A percentile compares a stretch with the other conserved stretches of the same genome.
Conservation (phyloP, 2,888 invertebrate genomes). For the Ernsta delagoae region DNA sequence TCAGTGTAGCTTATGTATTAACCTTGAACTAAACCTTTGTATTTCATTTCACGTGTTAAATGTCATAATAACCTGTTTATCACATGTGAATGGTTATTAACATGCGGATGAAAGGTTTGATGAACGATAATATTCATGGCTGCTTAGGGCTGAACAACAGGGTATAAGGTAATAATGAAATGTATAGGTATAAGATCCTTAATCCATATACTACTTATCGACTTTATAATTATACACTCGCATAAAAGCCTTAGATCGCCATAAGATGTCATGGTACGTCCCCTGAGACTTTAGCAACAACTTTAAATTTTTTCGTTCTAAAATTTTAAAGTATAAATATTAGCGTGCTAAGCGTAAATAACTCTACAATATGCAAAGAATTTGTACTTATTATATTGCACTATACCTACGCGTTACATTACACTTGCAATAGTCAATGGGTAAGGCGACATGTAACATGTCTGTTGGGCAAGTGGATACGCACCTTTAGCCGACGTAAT, state of each 20-base stretch:
- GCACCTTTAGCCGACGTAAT: slow-evolving; percentile 13
- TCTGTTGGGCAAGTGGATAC: slow-evolving; percentile 28
- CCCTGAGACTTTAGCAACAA: no score
- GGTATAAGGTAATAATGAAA: no score
- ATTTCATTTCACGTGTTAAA: slow-evolving; percentile 24
- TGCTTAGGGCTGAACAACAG: no score
- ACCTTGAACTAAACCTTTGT: slow-evolving; percentile 39
- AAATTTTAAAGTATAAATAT: no score
- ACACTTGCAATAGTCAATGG: slow-evolving; percentile 5
- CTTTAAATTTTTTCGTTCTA: no score
- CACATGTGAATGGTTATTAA: slow-evolving; percentile 16
- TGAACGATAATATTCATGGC: slow-evolving; percentile 2
- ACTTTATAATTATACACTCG: no score
- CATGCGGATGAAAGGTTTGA: slow-evolving; percentile 12
- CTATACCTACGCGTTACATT: slow-evolving; percentile 9
- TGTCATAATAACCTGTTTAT: slow-evolving; percentile 31
- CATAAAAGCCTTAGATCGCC: no score
- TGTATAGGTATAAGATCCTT: no score
- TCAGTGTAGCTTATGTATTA: slow-evolving; percentile 2
- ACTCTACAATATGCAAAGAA: slow-evolving; percentile 5
- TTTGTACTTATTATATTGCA: slow-evolving; percentile 11
- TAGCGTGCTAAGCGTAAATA: no score
- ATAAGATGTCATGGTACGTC: no score
- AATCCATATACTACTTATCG: no score
- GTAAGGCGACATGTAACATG: no score